Percentiles rank a stretch among this genome's conserved stretches.
These are phyloP conservation scores for Anthophora plumipes DNA, from an alignment of 2,888 invertebrate species.

Conservation along the genomic window DNA sequence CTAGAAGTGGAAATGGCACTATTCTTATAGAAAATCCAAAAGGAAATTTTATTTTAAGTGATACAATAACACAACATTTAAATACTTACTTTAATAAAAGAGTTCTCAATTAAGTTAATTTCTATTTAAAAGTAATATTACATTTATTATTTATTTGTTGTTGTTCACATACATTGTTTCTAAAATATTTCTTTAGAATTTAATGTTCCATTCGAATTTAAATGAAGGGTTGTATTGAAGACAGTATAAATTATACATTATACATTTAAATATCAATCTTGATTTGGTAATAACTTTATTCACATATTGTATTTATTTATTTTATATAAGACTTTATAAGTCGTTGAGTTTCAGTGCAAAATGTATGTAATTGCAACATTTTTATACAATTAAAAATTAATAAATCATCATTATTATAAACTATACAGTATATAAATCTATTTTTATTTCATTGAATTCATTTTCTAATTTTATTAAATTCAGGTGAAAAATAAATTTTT, in stretches of 20 bases:
- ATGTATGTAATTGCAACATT: slow-evolving; percentile 30
- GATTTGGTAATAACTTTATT: slow-evolving; percentile 12
- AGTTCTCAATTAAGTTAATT: slow-evolving; percentile 58
- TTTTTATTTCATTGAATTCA: slow-evolving; percentile 15
- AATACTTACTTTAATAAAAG: slow-evolving; percentile 48
- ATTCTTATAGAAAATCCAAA: slow-evolving; percentile 89
- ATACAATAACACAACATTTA: slow-evolving; percentile 52
- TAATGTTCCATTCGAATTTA: slow-evolving; percentile 16
- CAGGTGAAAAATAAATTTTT: slow-evolving; percentile 26
- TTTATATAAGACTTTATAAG: slow-evolving; percentile 30
- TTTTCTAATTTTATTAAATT: not conserved
- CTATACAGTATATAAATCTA: slow-evolving; percentile 30
- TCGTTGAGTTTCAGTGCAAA: slow-evolving; percentile 25
- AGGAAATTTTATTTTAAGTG: slow-evolving; percentile 80
- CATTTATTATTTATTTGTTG: slow-evolving; percentile 51
- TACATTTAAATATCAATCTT: slow-evolving; percentile 14
- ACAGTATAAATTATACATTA: slow-evolving; percentile 10
- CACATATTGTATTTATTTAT: slow-evolving; percentile 48
- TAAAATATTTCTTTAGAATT: slow-evolving; percentile 17
- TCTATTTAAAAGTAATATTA: slow-evolving; percentile 25
- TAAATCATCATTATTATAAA: slow-evolving; percentile 41
- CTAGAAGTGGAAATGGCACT: slow-evolving; percentile 85
- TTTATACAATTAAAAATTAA: slow-evolving; percentile 35
- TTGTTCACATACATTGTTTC: slow-evolving; percentile 16
- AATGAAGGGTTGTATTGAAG: slow-evolving; percentile 8